Evolutionary conservation across 2,113 vertebrate species (phyloP).

Genomic region (Agelaius phoeniceus): DNA sequence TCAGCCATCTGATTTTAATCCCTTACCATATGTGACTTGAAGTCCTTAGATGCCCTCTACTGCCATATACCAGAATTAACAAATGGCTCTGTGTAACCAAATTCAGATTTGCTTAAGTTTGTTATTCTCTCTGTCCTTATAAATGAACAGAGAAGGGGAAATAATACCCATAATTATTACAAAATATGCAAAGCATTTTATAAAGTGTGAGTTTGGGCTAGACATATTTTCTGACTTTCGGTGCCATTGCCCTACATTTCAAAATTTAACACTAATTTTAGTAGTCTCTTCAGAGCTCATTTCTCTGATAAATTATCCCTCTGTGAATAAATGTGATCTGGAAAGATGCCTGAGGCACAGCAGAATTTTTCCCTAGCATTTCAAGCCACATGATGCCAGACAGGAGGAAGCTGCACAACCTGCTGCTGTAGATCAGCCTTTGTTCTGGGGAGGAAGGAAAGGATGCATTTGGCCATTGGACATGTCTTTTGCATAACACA

Average conservation of each 20-base stretch:
- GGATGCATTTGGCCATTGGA: neutral
- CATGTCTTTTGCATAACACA: neutral
- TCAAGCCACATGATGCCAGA: neutral
- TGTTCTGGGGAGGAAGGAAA: neutral
- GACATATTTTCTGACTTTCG: slow-evolving; percentile 1
- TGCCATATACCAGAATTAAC: slow-evolving; percentile 45
- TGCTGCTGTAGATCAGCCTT: neutral
- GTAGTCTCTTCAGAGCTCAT: neutral
- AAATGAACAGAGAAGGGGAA: neutral
- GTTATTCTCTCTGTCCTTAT: neutral
- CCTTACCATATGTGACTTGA: slow-evolving; percentile 34
- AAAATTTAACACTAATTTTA: slow-evolving; percentile 25
- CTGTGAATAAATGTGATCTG: slow-evolving; percentile 4
- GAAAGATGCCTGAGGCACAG: slow-evolving; percentile 16
- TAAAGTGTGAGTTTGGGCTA: slow-evolving; percentile 11
- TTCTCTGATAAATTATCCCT: slow-evolving; percentile 3
- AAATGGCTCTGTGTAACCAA: slow-evolving; percentile 27
- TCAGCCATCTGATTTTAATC: slow-evolving; percentile 45
- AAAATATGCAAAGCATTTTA: slow-evolving; percentile 2
- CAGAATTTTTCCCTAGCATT: neutral
- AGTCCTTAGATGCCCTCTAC: slow-evolving; percentile 67
- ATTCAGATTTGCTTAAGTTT: slow-evolving; percentile 6
- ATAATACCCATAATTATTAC: neutral
- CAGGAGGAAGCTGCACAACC: neutral
- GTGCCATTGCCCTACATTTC: neutral